These are phyloP conservation scores for Ganaspis brasiliensis DNA, from an alignment of 2,888 invertebrate genomes.

Conservation along the genomic window DNA sequence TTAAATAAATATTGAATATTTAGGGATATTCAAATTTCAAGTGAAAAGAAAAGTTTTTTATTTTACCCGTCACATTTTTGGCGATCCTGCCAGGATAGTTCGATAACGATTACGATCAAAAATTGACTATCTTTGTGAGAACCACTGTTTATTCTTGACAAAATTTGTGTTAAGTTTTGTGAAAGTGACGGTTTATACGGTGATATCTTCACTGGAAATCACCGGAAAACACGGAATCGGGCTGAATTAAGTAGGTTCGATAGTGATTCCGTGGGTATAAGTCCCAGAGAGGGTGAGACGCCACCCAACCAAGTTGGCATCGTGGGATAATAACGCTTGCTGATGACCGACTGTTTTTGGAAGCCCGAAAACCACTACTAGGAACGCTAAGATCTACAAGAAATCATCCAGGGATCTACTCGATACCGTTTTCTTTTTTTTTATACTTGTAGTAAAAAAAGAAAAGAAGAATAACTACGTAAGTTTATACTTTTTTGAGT, in stretches of 20 bases:
- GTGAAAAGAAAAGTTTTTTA: too few relatives aligned
- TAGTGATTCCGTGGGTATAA: conserved; percentile 7
- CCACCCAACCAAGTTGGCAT: conserved; percentile 4
- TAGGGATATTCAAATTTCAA: too few relatives aligned
- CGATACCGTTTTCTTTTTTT: too few relatives aligned
- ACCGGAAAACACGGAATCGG: conserved; percentile 5
- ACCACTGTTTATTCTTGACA: not conserved
- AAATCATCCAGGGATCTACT: too few relatives aligned
- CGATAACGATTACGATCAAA: conserved; percentile 11
- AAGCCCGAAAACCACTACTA: not conserved
- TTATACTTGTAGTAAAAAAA: too few relatives aligned
- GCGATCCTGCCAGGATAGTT: conserved; percentile 10
- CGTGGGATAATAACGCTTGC: conserved; percentile 7
- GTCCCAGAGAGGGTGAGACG: conserved; percentile 4
- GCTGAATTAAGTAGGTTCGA: not conserved
- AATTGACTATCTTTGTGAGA: not conserved
- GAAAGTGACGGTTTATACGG: conserved; percentile 12
- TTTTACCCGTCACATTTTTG: not conserved
- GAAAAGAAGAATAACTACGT: too few relatives aligned
- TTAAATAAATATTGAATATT: not conserved
- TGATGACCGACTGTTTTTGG: not conserved
- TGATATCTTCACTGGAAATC: conserved; percentile 6
- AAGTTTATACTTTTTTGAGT: too few relatives aligned
- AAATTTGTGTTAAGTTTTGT: not conserved
- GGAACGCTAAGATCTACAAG: not conserved